A percentile compares a stretch with the other conserved stretches of the same genome.
Evolutionary conservation across 1,140 invertebrate genomes (phyloP).

Genomic region (Cecropterus lyciades): DNA sequence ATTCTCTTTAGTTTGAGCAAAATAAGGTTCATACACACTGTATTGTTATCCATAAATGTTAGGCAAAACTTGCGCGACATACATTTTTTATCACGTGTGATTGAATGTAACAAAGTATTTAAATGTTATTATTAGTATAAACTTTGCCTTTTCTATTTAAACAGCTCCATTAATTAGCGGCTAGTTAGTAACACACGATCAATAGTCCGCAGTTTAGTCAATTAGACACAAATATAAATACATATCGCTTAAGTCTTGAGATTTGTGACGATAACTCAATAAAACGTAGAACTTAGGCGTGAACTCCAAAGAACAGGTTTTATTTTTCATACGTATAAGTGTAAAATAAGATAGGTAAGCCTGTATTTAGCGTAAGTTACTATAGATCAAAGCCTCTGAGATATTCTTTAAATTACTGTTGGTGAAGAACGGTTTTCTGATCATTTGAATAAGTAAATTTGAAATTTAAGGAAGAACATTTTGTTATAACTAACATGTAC

Average conservation of each 20-base stretch:
- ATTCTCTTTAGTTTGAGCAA: too few species aligned
- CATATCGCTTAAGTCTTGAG: constrained; percentile 77
- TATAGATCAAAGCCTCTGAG: constrained; percentile 59
- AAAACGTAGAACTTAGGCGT: constrained; percentile 55
- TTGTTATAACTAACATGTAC: too few species aligned
- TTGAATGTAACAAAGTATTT: too few species aligned
- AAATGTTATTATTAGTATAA: background rate
- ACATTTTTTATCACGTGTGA: too few species aligned
- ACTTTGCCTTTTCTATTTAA: constrained; percentile 30
- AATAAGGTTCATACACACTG: too few species aligned
- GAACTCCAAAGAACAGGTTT: constrained; percentile 77
- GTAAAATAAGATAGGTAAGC: constrained; percentile 65
- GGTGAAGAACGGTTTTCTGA: background rate
- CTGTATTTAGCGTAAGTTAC: constrained; percentile 61
- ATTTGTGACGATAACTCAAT: constrained; percentile 74
- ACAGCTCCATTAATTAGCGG: constrained; percentile 34
- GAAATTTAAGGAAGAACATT: too few species aligned
- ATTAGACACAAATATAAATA: constrained; percentile 62
- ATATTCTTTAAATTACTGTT: constrained; percentile 19
- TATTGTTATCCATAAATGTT: too few species aligned
- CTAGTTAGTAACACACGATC: constrained; percentile 36
- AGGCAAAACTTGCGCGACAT: too few species aligned
- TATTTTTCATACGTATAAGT: constrained; percentile 75
- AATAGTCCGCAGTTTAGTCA: constrained; percentile 63
- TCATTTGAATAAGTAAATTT: too few species aligned